Conservation (phyloP, 1,140 invertebrate genomes). For the Drosophila cardini region DNA sequence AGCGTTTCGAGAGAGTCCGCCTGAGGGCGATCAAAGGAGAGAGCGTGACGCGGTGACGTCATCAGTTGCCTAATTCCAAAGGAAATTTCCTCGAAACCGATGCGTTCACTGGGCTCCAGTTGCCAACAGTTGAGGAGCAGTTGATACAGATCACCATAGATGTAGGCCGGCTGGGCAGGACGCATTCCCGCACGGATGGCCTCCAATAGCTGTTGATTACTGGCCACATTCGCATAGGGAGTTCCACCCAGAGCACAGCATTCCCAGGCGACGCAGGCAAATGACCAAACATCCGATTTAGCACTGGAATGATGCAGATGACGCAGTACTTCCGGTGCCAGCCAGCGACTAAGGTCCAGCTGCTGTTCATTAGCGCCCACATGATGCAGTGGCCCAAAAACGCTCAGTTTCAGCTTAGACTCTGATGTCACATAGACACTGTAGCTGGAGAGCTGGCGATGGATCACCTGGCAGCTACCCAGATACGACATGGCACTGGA, state of each 20-base stretch:
- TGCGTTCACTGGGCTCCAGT: conserved; percentile 91
- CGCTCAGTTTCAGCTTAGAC: conserved; percentile 70
- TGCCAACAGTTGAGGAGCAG: conserved; percentile 94
- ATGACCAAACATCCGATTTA: conserved; percentile 93
- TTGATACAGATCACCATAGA: conserved; percentile 92
- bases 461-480: conserved; percentile 87
- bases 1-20: conserved; percentile 60
- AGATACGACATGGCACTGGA: conserved; percentile 89
- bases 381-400: conserved; percentile 73
- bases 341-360: conserved; percentile 91
- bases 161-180: conserved; percentile 89
- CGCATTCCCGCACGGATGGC: conserved; percentile 89
- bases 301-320: conserved; percentile 88
- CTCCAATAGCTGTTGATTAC: conserved; percentile 88
- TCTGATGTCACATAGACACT: conserved; percentile 87
- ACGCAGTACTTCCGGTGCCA: conserved; percentile 90
- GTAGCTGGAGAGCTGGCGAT: conserved; percentile 89
- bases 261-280: conserved; percentile 93
- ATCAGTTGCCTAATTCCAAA: conserved; percentile 82
- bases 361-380: conserved; percentile 82
- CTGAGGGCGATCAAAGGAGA: conserved; percentile 68
- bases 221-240: conserved; percentile 88
- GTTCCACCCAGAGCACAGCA: conserved; percentile 92
- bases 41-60: conserved; percentile 79
- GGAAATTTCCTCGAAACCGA: conserved; percentile 87